Evolutionary conservation across 2,797 vertebrate genomes (phyloP).

Genomic region (Mallotus villosus): DNA sequence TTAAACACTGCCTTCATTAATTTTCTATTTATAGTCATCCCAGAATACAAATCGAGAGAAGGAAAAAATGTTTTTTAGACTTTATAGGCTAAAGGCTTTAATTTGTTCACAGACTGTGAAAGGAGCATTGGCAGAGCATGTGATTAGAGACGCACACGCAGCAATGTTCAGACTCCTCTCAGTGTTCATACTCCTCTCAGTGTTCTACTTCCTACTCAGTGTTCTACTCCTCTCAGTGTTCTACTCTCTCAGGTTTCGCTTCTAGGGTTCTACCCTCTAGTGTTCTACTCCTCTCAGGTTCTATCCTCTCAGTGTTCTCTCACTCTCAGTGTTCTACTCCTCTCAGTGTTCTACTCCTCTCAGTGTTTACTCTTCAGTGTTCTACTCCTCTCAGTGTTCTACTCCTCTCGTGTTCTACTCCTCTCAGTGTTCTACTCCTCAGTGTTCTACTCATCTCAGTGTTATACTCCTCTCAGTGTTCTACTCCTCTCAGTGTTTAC

Average conservation of each 20-base stretch:
- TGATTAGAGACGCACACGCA: slow-evolving; percentile 36
- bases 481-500: slow-evolving; percentile 30
- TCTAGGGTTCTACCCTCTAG: too few relatives aligned
- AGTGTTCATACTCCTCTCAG: too few relatives aligned
- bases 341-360: slow-evolving; percentile 30
- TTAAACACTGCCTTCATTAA: slow-evolving; percentile 26
- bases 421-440: slow-evolving; percentile 28
- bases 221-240: too few relatives aligned
- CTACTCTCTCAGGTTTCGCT: too few relatives aligned
- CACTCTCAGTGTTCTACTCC: slow-evolving; percentile 29
- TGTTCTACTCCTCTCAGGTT: too few relatives aligned
- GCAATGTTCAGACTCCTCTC: slow-evolving; percentile 35
- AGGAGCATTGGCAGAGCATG: slow-evolving; percentile 35
- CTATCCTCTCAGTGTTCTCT: slow-evolving; percentile 29
- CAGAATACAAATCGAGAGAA: slow-evolving; percentile 4
- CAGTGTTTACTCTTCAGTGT: too few relatives aligned
- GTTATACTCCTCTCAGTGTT: slow-evolving; percentile 29
- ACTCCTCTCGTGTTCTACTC: too few relatives aligned
- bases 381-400: slow-evolving; percentile 30
- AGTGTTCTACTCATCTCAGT: slow-evolving; percentile 31
- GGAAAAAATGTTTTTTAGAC: slow-evolving; percentile 8
- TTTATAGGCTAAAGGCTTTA: slow-evolving; percentile 19
- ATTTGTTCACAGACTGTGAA: slow-evolving; percentile 41
- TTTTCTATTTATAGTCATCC: slow-evolving; percentile 36
- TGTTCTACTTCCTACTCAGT: too few relatives aligned